Percentiles rank a stretch among this genome's conserved stretches.
Evolutionary conservation across 1,140 invertebrate species (phyloP).

Genomic region (Zaprionus camerounensis): DNA sequence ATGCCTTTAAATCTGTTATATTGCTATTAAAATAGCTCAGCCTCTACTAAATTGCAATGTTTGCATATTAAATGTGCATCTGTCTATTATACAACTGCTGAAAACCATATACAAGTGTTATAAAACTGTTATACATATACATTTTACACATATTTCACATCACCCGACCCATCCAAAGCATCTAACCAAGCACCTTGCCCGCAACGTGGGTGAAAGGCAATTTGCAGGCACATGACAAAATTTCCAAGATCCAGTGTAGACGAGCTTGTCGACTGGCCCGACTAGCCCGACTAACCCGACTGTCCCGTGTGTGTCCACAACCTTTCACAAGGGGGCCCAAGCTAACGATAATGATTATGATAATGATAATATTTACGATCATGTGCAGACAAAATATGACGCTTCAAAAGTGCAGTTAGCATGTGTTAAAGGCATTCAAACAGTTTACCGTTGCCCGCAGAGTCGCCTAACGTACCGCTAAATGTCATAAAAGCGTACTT

Average conservation of each 20-base stretch:
- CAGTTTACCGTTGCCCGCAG: slow-evolving; percentile 63
- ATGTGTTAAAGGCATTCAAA: slow-evolving; percentile 72
- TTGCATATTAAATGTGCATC: no score
- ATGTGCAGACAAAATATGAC: slow-evolving; percentile 68
- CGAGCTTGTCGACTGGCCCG: background rate
- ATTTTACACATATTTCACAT: slow-evolving; percentile 8
- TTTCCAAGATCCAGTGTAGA: slow-evolving; percentile 42
- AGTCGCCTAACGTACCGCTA: slow-evolving; percentile 52
- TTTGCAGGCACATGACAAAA: slow-evolving; percentile 28
- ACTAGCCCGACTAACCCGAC: slow-evolving; percentile 16
- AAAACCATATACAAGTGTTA: slow-evolving; percentile 12
- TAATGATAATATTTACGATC: slow-evolving; percentile 80
- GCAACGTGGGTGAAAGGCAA: slow-evolving; percentile 67
- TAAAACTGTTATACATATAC: slow-evolving; percentile 13
- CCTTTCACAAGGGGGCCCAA: slow-evolving; percentile 63
- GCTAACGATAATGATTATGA: slow-evolving; percentile 68
- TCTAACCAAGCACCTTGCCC: background rate
- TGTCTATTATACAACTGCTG: background rate
- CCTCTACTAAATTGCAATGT: no score
- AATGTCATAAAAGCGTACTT: slow-evolving; percentile 73
- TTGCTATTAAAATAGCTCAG: no score
- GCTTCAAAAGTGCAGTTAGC: slow-evolving; percentile 77
- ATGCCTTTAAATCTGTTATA: no score
- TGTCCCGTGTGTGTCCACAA: slow-evolving; percentile 50
- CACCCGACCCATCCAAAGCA: slow-evolving; percentile 9